Evolutionary conservation across 2,888 invertebrate species (phyloP).

Genomic region (Aromia moschata): DNA sequence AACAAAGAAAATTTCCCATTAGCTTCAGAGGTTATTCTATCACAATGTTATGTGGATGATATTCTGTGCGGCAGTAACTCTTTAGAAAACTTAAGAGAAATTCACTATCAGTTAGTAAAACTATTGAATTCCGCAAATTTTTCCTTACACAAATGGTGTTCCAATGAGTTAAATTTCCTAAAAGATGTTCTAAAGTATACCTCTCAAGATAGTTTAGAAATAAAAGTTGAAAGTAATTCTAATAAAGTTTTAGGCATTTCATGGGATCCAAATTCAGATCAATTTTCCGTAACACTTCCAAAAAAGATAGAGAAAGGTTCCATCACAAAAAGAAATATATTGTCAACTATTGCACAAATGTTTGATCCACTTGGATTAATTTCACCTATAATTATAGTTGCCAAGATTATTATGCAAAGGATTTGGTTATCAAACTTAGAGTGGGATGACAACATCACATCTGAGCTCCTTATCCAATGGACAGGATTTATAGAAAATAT

Average conservation of each 20-base stretch:
- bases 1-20: not conserved
- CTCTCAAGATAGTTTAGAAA: not conserved
- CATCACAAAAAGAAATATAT: not conserved
- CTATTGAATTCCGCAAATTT: not conserved
- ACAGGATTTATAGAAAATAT: not conserved
- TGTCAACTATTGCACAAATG: conserved; percentile 5
- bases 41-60: conserved; percentile 8
- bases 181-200: not conserved
- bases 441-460: conserved; percentile 1
- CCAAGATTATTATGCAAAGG: conserved; percentile 1
- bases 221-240: not conserved
- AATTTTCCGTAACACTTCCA: not conserved
- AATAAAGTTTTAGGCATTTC: conserved; percentile 4
- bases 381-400: not conserved
- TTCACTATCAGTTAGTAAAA: not conserved
- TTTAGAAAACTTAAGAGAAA: not conserved
- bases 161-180: not conserved
- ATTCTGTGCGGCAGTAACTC: not conserved
- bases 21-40: not conserved
- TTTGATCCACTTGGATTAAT: conserved; percentile 9
- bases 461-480: conserved; percentile 1
- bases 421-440: not conserved
- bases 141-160: conserved; percentile 1
- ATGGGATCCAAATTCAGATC: not conserved
- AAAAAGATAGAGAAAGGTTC: not conserved